Base-by-base conservation (phyloP, 2,797 vertebrate genomes). In the Poecilia wingei region DNA sequence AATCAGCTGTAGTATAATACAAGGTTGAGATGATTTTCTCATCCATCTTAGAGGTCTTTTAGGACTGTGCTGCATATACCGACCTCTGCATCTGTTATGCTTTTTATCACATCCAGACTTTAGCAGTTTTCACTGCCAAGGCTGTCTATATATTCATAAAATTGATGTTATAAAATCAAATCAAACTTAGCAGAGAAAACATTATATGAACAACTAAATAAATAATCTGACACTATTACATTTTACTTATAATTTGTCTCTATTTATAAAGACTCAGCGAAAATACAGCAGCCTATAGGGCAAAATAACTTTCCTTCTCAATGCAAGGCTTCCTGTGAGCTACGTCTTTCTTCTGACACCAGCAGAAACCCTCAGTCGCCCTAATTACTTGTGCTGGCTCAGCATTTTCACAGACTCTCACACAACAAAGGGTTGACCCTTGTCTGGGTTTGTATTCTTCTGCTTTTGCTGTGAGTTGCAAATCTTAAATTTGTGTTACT, bases 321-420 rank as follows among this genome's bases (percentile, higher is more conserved):
- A 79, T 68, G 85, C 75, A 84, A 84, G 66, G 71, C 87, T 87
- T 88, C 72, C 75, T 70, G 28, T 84, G 80, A 88, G 89, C 83
- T 74, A 55, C 72, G 86, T 79, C 87, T 90, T 84, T 88, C 46
- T 81, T 92, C 84, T 87, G 78, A 92, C 82, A 88, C 78, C 76
- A 87, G 82, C 80, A 83, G 75, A 85, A 86, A 91, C 79, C 74
- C 82, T 84, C 82, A 76, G 70, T 79, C 82, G 87, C 73, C 73
- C 82, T 85, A 90, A 93, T 95, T 93, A 95, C 83, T 79, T 89
- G 74, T 83, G 88, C 91, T 89, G 78, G 84, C 77, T 95, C 89
- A 91, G 92, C 85, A 0, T 87, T 90, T 80, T 88, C 66, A 14
- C 82, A 68, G 73, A 76, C 72, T 77, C 61, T 77, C 33, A 64